Percentiles rank a stretch among this genome's conserved stretches.
These are phyloP conservation scores for Lithobates pipiens DNA, from an alignment of 2,797 vertebrate genomes.

Conservation along the genomic window DNA sequence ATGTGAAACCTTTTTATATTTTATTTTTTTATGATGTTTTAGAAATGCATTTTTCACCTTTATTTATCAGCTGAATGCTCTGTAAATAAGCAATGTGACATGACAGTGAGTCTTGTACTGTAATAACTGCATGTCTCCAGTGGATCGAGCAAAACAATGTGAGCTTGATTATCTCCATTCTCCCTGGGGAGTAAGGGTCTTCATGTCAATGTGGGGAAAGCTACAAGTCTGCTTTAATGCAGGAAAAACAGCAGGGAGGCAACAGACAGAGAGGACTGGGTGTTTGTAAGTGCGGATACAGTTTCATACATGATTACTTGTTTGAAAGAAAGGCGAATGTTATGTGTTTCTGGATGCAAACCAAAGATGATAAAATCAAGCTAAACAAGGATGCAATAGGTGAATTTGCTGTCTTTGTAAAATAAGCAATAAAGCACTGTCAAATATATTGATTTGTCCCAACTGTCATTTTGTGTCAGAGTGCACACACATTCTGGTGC, in stretches of 20 bases:
- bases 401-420: constrained; percentile 13
- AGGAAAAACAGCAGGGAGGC: constrained; percentile 50
- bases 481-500: too few species aligned
- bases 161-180: constrained; percentile 52
- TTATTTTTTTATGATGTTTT: background rate
- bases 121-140: constrained; percentile 58
- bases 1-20: background rate
- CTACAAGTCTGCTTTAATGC: constrained; percentile 52
- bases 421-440: background rate
- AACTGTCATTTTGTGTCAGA: too few species aligned
- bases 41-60: constrained; percentile 32
- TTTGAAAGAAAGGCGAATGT: constrained; percentile 47
- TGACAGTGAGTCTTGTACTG: constrained; percentile 61
- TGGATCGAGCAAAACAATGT: constrained; percentile 54
- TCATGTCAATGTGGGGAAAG: constrained; percentile 50
- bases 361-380: background rate
- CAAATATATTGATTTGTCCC: too few species aligned
- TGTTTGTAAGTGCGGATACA: constrained; percentile 15
- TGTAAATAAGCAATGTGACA: constrained; percentile 62
- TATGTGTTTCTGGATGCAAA: constrained; percentile 29
- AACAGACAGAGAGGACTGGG: constrained; percentile 44
- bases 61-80: constrained; percentile 61
- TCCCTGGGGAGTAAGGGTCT: constrained; percentile 57
- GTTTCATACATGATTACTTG: constrained; percentile 54
- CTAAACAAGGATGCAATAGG: background rate